Base-by-base conservation (phyloP, 2,888 invertebrate genomes). In the Sarcophaga subvicina region DNA sequence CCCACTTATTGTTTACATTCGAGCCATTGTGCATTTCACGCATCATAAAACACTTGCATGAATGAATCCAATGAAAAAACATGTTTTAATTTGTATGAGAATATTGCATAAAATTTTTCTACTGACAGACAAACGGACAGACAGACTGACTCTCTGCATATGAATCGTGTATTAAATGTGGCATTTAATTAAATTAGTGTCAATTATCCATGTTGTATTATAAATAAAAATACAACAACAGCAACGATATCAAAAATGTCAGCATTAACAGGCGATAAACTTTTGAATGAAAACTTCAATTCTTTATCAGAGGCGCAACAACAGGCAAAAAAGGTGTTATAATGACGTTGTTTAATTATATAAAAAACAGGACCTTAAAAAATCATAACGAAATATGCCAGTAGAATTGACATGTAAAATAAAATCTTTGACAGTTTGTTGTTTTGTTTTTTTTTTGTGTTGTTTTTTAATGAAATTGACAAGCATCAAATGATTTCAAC, bases 171-270 rank as follows among this genome's bases (percentile, higher is more conserved):
- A 79, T 81, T 71, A 79, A 84, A 87, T 87, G 79, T 82, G 84
- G 79, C 81, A 71, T 79, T 84, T 79, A 82, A 87, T 87, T 87
- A 87, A 84, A 80, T 84, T 87, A 82, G 45, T 78, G 71, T 54
- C 87, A 87, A 82, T 85, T 80, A 71, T 85, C 62, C 80, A 72
- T 80, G 17, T 62, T 22, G 66, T 71, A 66, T 78, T 67, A n/a
- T 72, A 22, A 72, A 72, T 45, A 72, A 62, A 59, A 62, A 78
- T n/a, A 83, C 27, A 78, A 60, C 22, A n/a, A 14, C 17, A 47
- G 49, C 59, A 67, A 45, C 27, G 63, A 60, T 25, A 76, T 17
- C 54, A 54, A 71, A 71, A 25, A 71, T 70, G 66, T 75, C 45
- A 49, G 12, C 5, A 54, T 54, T 54, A 14, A 14, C 1, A 5